Conservation (phyloP, 2,888 invertebrate species). For the Zygaena filipendulae region DNA sequence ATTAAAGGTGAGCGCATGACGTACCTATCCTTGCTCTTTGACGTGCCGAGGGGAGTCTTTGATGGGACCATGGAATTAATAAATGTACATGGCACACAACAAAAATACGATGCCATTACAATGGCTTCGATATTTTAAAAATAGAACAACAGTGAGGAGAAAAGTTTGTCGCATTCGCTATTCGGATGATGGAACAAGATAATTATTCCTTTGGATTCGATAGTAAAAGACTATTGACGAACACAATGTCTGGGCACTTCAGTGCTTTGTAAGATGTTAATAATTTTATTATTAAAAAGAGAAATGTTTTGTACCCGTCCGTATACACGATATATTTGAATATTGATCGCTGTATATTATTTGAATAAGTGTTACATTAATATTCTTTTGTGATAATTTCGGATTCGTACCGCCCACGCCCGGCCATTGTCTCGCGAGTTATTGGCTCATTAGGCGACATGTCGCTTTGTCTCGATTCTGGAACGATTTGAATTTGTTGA, state of each 20-base stretch:
- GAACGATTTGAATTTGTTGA: constrained; percentile 51
- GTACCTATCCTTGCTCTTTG: constrained; percentile 9
- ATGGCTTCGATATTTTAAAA: constrained; percentile 37
- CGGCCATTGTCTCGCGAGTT: constrained; percentile 62
- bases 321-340: too few relatives aligned
- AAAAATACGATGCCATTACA: constrained; percentile 32
- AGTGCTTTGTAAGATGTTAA: too few relatives aligned
- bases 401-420: constrained; percentile 59
- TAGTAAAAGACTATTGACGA: too few relatives aligned
- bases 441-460: constrained; percentile 64
- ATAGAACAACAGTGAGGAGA: constrained; percentile 25
- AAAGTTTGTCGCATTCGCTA: constrained; percentile 47
- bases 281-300: not conserved
- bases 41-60: constrained; percentile 24
- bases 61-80: constrained; percentile 5
- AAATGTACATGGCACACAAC: constrained; percentile 27
- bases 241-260: too few relatives aligned
- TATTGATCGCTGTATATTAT: constrained; percentile 57
- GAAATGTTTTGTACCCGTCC: too few relatives aligned
- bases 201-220: constrained; percentile 32
- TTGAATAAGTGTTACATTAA: constrained; percentile 68
- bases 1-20: constrained; percentile 33
- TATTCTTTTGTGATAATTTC: constrained; percentile 66
- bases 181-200: constrained; percentile 55
- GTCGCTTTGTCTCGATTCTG: constrained; percentile 53